phyloP scores from a whole-genome alignment of 1,140 invertebrate genomes.

The Alviniconcha marisindica region DNA sequence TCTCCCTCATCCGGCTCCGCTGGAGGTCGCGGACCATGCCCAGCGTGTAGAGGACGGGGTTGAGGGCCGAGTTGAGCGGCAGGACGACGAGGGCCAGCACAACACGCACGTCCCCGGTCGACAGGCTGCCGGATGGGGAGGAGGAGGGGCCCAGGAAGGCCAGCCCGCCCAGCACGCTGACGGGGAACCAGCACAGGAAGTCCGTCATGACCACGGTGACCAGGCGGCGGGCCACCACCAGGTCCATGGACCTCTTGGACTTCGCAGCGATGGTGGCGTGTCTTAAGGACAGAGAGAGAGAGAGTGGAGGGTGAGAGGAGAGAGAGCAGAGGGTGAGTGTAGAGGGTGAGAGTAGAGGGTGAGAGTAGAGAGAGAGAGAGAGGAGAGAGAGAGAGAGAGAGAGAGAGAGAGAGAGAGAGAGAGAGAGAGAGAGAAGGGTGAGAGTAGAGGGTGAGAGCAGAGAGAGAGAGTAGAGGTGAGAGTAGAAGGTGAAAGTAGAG shows the following conservation, averaged over 20 bases:
- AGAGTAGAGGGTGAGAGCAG: too few species aligned
- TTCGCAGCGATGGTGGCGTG: conserved; percentile 12
- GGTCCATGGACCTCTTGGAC: conserved; percentile 20
- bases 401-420: too few species aligned
- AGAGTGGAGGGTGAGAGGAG: too few species aligned
- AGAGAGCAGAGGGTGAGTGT: too few species aligned
- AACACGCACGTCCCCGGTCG: neutral
- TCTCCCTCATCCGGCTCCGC: neutral
- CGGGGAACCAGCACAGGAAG: conserved; percentile 29
- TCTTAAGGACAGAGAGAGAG: too few species aligned
- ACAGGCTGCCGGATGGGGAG: too few species aligned
- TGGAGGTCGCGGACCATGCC: neutral
- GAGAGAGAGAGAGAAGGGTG: too few species aligned
- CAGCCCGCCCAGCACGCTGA: neutral
- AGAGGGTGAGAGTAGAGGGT: too few species aligned
- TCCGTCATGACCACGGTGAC: neutral
- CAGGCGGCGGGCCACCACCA: conserved; percentile 5
- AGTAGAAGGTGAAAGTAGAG: too few species aligned
- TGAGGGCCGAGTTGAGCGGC: conserved; percentile 6
- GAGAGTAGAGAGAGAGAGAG: too few species aligned
- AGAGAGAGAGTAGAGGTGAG: too few species aligned
- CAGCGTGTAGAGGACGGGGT: conserved; percentile 11
- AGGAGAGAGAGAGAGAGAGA: too few species aligned
- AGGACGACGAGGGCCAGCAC: neutral
- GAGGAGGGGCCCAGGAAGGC: neutral